These are phyloP conservation scores for Dicaeum eximium DNA, from an alignment of 2,113 vertebrate genomes.

Conservation along the genomic window DNA sequence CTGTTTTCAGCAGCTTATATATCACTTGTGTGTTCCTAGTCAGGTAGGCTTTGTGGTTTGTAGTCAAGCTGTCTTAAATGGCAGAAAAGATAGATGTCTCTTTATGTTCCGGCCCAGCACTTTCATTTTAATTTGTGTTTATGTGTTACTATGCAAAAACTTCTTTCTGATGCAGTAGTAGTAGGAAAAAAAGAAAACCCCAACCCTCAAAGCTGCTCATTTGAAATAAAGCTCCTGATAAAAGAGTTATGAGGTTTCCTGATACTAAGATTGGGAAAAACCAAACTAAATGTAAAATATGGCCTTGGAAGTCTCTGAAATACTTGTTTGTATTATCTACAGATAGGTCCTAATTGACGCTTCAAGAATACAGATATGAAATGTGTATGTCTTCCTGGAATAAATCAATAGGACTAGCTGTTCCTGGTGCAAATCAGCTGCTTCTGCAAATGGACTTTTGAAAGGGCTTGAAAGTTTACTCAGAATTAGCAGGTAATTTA, in stretches of 20 bases:
- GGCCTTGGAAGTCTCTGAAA: neutral
- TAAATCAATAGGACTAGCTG: neutral
- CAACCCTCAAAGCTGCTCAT: neutral
- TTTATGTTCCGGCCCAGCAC: neutral
- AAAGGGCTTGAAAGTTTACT: neutral
- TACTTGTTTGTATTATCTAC: neutral
- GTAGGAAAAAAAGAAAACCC: neutral
- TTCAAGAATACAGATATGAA: neutral
- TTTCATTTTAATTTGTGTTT: neutral
- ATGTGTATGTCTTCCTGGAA: neutral
- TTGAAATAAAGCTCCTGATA: neutral
- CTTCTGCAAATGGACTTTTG: neutral
- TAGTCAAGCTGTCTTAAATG: neutral
- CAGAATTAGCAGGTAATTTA: neutral
- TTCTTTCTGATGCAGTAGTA: neutral
- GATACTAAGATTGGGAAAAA: neutral
- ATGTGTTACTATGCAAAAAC: neutral
- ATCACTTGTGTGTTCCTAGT: neutral
- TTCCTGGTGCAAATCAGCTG: neutral
- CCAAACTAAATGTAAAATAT: neutral
- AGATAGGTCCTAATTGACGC: neutral
- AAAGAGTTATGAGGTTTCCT: neutral
- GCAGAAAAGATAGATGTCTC: neutral
- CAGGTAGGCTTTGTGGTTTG: conserved; percentile 16
- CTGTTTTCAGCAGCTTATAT: conserved; percentile 37